phyloP scores from a whole-genome alignment of 64 coral and sea anemone genomes.

The Anthopleura sola region DNA sequence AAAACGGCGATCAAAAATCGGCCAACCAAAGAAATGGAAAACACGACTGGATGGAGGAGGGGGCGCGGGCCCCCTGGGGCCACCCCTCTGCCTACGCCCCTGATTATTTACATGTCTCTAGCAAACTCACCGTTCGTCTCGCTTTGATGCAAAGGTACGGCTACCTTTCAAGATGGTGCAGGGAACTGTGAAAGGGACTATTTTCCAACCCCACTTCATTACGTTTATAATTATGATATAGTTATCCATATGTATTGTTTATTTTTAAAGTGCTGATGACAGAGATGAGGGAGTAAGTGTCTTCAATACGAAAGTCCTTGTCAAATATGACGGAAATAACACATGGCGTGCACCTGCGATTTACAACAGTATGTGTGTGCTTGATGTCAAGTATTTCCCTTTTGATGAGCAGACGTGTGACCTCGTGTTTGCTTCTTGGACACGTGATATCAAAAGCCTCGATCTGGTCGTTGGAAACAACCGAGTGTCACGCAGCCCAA shows the following conservation, averaged over 20 bases:
- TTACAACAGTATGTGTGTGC: constrained; percentile 78
- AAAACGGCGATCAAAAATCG: too few relatives aligned
- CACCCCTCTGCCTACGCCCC: too few relatives aligned
- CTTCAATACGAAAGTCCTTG: constrained; percentile 48
- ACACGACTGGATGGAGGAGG: too few relatives aligned
- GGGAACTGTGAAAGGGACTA: too few relatives aligned
- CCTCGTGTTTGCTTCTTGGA: constrained; percentile 84
- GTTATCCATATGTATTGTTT: not conserved
- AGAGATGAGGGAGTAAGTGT: constrained; percentile 39
- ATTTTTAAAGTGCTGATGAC: constrained; percentile 15
- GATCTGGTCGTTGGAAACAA: constrained; percentile 11
- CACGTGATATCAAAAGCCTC: constrained; percentile 41
- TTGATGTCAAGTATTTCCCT: constrained; percentile 84
- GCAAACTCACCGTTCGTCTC: too few relatives aligned
- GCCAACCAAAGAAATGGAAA: too few relatives aligned
- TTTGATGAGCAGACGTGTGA: constrained; percentile 81
- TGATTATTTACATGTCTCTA: too few relatives aligned
- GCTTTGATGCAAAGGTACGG: too few relatives aligned
- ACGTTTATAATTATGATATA: not conserved
- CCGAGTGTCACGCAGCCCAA: constrained; percentile 34
- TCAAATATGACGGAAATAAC: constrained; percentile 59
- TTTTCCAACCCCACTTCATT: too few relatives aligned
- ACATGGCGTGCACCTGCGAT: constrained; percentile 77
- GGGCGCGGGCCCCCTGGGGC: too few relatives aligned
- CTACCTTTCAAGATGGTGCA: too few relatives aligned